Evolutionary conservation across 2,888 invertebrate genomes (phyloP).

Genomic region (Chymomyza procnemis): DNA sequence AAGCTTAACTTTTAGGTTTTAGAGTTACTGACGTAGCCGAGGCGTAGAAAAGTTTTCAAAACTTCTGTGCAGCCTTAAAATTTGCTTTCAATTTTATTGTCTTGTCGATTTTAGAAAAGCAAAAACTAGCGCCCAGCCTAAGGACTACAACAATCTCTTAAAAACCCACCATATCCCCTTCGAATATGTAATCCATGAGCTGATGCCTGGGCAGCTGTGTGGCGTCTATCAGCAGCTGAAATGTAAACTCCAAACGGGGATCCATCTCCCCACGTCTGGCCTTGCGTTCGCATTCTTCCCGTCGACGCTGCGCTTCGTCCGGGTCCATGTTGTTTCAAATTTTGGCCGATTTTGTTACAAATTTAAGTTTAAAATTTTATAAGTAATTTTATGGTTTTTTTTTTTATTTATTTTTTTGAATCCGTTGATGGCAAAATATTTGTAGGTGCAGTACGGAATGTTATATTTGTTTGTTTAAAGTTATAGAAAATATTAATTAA

Average conservation of each 20-base stretch:
- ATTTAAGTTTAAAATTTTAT: slow-evolving; percentile 33
- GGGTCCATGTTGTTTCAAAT: slow-evolving; percentile 63
- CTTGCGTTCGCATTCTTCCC: slow-evolving; percentile 95
- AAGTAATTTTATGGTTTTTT: slow-evolving; percentile 10
- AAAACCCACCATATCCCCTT: slow-evolving; percentile 88
- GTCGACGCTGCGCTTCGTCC: slow-evolving; percentile 82
- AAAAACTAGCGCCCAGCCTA: no score
- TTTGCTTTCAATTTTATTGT: no score
- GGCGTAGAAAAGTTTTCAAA: no score
- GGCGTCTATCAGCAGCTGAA: slow-evolving; percentile 91
- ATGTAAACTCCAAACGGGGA: slow-evolving; percentile 92
- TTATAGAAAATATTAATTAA: background rate
- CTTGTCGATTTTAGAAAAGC: no score
- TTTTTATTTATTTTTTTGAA: slow-evolving; percentile 20
- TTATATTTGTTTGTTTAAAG: background rate
- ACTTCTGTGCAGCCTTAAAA: no score
- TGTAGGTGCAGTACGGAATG: slow-evolving; percentile 1
- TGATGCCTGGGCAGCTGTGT: slow-evolving; percentile 89
- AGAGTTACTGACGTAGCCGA: no score
- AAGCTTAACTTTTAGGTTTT: no score
- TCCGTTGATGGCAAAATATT: background rate
- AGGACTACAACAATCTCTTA: no score
- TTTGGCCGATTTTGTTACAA: background rate
- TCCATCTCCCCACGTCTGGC: slow-evolving; percentile 95
- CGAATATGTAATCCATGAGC: slow-evolving; percentile 94